phyloP scores from a whole-genome alignment of 2,888 invertebrate genomes.

The Heteromurus nitidus region DNA sequence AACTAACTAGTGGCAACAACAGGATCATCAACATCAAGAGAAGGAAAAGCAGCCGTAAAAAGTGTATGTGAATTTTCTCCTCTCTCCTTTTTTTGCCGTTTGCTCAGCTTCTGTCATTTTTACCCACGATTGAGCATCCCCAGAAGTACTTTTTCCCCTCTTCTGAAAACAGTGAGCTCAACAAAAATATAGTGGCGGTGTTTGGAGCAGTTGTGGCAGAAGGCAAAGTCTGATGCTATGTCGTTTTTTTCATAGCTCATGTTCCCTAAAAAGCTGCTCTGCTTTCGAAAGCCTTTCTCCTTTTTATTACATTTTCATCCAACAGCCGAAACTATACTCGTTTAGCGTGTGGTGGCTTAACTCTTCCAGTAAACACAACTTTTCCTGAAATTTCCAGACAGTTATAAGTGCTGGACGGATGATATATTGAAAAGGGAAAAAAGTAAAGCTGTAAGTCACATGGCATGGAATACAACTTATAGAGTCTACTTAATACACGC shows the following conservation, averaged over 20 bases:
- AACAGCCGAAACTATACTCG: neutral
- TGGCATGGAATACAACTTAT: no score
- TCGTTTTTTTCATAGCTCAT: no score
- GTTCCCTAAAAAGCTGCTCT: no score
- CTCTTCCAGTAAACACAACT: conserved; percentile 4
- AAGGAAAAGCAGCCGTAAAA: conserved; percentile 20
- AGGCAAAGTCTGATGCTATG: no score
- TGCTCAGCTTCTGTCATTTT: conserved; percentile 49
- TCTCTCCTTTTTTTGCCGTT: conserved; percentile 17
- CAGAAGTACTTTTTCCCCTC: conserved; percentile 16
- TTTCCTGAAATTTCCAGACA: conserved; percentile 13
- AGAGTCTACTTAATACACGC: no score
- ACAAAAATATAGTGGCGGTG: no score
- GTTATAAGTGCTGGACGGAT: neutral
- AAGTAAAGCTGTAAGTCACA: no score
- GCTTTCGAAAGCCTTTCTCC: no score
- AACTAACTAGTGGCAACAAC: conserved; percentile 12
- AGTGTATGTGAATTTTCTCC: conserved; percentile 21
- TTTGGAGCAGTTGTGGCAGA: no score
- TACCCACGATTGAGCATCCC: conserved; percentile 55
- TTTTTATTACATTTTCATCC: conserved; percentile 14
- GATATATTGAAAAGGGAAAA: no score
- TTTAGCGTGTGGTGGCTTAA: conserved; percentile 16
- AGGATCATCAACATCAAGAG: conserved; percentile 10
- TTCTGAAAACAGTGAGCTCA: conserved; percentile 7